Percentiles rank a stretch among this genome's conserved stretches.
Conservation (phyloP, 2,888 invertebrate species). For the Agrotis clavis region DNA sequence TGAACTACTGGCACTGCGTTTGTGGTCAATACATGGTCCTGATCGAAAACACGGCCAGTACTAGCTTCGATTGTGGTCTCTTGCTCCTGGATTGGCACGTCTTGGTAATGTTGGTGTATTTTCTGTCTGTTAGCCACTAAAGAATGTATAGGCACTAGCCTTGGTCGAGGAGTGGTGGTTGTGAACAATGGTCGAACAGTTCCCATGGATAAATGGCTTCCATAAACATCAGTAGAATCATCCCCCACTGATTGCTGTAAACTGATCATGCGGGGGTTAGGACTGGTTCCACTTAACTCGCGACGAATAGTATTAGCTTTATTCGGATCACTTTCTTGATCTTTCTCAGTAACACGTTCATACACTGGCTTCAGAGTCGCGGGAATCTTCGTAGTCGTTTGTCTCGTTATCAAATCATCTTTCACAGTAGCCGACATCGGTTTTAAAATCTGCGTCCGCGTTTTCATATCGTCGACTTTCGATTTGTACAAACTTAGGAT, state of each 20-base stretch:
- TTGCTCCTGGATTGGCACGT: constrained; percentile 79
- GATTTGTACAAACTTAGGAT: constrained; percentile 81
- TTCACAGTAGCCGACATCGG: constrained; percentile 78
- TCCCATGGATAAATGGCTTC: constrained; percentile 92
- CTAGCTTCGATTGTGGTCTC: constrained; percentile 89
- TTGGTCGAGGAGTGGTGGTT: constrained; percentile 91
- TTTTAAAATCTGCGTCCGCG: constrained; percentile 82
- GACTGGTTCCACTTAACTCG: constrained; percentile 91
- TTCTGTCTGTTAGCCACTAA: constrained; percentile 88
- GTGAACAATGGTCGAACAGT: constrained; percentile 93
- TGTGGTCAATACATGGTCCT: constrained; percentile 87
- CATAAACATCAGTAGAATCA: constrained; percentile 93
- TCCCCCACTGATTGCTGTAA: constrained; percentile 92
- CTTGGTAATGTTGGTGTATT: constrained; percentile 87
- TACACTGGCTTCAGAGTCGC: constrained; percentile 89
- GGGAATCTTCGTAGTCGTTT: constrained; percentile 83
- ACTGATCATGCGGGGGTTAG: constrained; percentile 90
- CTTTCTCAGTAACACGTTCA: constrained; percentile 87
- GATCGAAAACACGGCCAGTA: constrained; percentile 88
- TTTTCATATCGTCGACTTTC: constrained; percentile 79
- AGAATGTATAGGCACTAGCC: constrained; percentile 89
- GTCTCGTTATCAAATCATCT: constrained; percentile 84
- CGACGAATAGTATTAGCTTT: constrained; percentile 92
- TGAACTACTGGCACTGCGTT: constrained; percentile 90
- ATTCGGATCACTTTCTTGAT: constrained; percentile 78